Evolutionary conservation across 2,888 invertebrate genomes (phyloP).

Genomic region (Mactromeris polynyma): DNA sequence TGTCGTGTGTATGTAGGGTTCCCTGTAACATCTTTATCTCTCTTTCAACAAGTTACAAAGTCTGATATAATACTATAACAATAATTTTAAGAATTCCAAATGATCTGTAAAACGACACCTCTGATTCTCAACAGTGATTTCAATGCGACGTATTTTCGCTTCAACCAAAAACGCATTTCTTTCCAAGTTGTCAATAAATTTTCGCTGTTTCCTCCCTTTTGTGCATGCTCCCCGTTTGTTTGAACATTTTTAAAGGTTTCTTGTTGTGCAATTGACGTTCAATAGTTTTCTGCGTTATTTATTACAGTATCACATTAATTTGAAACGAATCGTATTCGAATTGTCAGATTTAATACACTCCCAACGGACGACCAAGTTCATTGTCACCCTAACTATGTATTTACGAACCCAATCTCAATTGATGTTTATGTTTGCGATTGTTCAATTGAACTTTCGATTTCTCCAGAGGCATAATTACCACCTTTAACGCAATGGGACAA

Average conservation of each 20-base stretch:
- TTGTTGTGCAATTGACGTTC: slow-evolving; percentile 44
- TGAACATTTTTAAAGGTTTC: slow-evolving; percentile 45
- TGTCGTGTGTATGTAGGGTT: no score
- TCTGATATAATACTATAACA: no score
- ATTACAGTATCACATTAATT: slow-evolving; percentile 51
- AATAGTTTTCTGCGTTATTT: slow-evolving; percentile 50
- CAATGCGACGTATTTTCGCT: background rate
- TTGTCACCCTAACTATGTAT: slow-evolving; percentile 56
- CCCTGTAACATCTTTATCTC: no score
- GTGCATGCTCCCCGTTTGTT: slow-evolving; percentile 19
- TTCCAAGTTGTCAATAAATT: slow-evolving; percentile 28
- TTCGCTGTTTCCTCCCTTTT: slow-evolving; percentile 29
- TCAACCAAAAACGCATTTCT: background rate
- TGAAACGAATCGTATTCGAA: slow-evolving; percentile 30
- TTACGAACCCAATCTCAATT: slow-evolving; percentile 49
- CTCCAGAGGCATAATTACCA: slow-evolving; percentile 60
- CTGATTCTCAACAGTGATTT: no score
- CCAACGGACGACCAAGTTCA: slow-evolving; percentile 31
- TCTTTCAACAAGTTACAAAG: no score
- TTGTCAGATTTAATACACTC: slow-evolving; percentile 48
- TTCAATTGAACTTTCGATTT: slow-evolving; percentile 29
- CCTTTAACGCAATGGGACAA: slow-evolving; percentile 57
- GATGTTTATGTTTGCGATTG: slow-evolving; percentile 50
- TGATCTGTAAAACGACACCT: no score
- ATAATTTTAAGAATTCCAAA: no score